phyloP scores from a whole-genome alignment of 1,140 invertebrate species.

The Neodiprion lecontei region DNA sequence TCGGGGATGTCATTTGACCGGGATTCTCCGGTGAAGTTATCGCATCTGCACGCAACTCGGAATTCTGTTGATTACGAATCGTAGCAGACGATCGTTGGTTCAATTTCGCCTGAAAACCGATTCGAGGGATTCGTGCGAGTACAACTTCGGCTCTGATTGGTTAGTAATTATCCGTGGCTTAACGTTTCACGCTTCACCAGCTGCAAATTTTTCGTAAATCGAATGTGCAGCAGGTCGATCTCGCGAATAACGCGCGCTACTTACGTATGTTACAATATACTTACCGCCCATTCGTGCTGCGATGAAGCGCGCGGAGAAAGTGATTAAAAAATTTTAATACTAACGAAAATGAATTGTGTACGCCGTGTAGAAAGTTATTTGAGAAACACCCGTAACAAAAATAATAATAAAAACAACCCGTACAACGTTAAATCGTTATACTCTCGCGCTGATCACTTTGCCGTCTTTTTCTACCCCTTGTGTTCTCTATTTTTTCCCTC shows the following conservation, averaged over 20 bases:
- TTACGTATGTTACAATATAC: no score
- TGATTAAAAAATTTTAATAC: background rate
- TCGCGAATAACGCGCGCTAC: no score
- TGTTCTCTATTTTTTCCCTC: constrained; percentile 10
- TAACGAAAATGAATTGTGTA: background rate
- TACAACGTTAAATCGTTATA: no score
- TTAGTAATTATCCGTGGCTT: background rate
- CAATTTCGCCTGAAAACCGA: no score
- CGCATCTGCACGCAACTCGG: no score
- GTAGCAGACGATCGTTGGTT: no score
- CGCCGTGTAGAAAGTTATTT: background rate
- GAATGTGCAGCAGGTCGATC: background rate
- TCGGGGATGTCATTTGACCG: background rate
- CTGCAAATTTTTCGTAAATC: background rate
- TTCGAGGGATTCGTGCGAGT: no score
- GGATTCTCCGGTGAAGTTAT: background rate
- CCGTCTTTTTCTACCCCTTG: background rate
- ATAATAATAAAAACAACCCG: no score
- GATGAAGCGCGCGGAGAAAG: background rate
- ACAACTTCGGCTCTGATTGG: background rate
- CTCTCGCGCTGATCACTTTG: no score
- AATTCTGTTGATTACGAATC: no score
- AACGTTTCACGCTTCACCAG: background rate
- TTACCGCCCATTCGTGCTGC: background rate
- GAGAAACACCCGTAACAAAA: background rate